Base-by-base conservation (phyloP, 2,888 invertebrate species). In the Mesodorylaimus sp. region DNA sequence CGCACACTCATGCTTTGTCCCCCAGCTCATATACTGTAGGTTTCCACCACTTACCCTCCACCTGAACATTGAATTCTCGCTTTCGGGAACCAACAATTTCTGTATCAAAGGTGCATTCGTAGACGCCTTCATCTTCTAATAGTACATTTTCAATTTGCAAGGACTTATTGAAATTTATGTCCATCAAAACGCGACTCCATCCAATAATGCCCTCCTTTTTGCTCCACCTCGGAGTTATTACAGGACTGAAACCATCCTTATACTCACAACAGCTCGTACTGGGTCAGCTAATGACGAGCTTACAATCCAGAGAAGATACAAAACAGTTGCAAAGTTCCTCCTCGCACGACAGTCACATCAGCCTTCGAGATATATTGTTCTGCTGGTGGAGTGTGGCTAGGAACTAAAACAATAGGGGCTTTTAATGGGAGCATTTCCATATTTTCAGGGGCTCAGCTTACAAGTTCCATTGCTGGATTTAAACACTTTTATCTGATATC, bases 81-180 rank as follows among this genome's bases (percentile, higher is more conserved):
- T n/a, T n/a, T n/a, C n/a, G n/a, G n/a, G n/a, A n/a, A n/a, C n/a
- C n/a, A n/a, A n/a, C n/a, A n/a, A n/a, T n/a, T n/a, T n/a, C n/a
- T n/a, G n/a, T n/a, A n/a, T n/a, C n/a, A n/a, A n/a, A n/a, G n/a
- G n/a, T n/a, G n/a, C n/a, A n/a, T 3, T 86, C 86, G 68, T 97
- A 97, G 5, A 76, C 74, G 53, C 93, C 95, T 63, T 80, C 79
- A 68, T 95, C 93, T 47, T 83, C 82, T 62, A 83, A 83, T 51
- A 78, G 79, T 0, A 85, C 83, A 59, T 83, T 79, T 62, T 81
- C 80, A 59, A 91, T 84, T 3, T 44, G 23, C 39, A 56, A 3
- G 16, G 50, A 38, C 24, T 47, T 47, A 21, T 47, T 37, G 24
- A 39, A 47, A 37, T 46, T 50, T n/a, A 37, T 28, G 27, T 27